Evolutionary conservation across 2,113 vertebrate species (phyloP), one percentile per base, ranked within the genome.

Genomic region (Hyperopisus bebe): DNA sequence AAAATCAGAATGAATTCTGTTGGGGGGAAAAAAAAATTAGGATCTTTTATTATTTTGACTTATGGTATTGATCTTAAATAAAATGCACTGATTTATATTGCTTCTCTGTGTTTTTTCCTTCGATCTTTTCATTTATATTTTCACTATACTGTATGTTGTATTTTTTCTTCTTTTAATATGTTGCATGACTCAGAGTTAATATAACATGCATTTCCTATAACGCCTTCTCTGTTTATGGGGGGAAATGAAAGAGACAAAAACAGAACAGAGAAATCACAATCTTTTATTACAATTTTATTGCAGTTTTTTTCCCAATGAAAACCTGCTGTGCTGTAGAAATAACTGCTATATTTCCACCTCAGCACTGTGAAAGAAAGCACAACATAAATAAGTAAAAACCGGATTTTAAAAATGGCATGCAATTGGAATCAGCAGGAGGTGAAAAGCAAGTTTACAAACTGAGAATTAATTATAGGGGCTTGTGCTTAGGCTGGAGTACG

Each of bases 401-500:
- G 42, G 9, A 48, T 89, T 91, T 91, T 90, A 91, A 87, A 86
- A 90, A 91, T 94, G 91, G 90, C 84, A 88, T 91, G 88, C 91
- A 31, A 31, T 46, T 39, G 21, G 88, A 91, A 92, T 92, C 91
- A 91, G 91, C 74, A 88, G 58, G 88, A 90, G 46, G 88, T 91
- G 77, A 92, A 93, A 93, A 89, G 82, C 47, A 90, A 91, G 92
- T 91, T 92, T 87, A 91, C 91, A 91, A 93, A 92, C 83, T 86
- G 84, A 77, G 90, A 91, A 92, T 90, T 92, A 93, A 95, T 95
- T 95, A 92, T 0, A 4, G 87, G 77, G 48, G 62, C 86, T 53
- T 88, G 80, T 27, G 10, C 24, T 70, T 48, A 70, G 83, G 90
- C 88, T 92, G 58, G 88, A 91, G 89, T 90, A 90, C 90, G 90